Evolutionary conservation across 2,888 invertebrate genomes (phyloP).

Genomic region (Carterocephalus palaemon): DNA sequence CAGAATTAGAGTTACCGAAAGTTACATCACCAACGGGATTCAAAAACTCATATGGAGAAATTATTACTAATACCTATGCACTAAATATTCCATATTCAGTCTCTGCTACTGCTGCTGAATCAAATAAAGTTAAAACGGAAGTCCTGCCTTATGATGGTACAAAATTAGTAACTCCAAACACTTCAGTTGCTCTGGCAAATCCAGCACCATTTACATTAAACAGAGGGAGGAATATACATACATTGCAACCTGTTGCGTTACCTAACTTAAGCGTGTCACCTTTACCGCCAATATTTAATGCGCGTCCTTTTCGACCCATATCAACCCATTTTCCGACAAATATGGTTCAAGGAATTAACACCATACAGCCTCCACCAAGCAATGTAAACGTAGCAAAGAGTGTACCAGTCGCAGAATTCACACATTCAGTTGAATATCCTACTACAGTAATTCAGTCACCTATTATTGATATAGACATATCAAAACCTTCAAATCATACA

Average conservation of each 20-base stretch:
- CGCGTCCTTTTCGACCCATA: slow-evolving; percentile 74
- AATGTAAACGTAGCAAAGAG: slow-evolving; percentile 81
- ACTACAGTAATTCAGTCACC: slow-evolving; percentile 85
- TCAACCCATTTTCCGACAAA: slow-evolving; percentile 43
- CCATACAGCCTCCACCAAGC: slow-evolving; percentile 48
- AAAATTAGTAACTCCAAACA: slow-evolving; percentile 45
- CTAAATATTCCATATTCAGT: slow-evolving; percentile 58
- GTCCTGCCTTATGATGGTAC: slow-evolving; percentile 48
- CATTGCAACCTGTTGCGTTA: slow-evolving; percentile 79
- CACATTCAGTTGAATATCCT: slow-evolving; percentile 85
- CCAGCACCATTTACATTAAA: slow-evolving; percentile 68
- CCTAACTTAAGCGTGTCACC: slow-evolving; percentile 82
- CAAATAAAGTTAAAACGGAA: slow-evolving; percentile 63
- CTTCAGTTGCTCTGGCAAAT: slow-evolving; percentile 60
- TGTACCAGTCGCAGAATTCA: slow-evolving; percentile 82
- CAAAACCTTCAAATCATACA: slow-evolving; percentile 51
- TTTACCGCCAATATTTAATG: slow-evolving; percentile 81
- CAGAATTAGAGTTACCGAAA: slow-evolving; percentile 58
- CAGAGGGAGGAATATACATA: slow-evolving; percentile 70
- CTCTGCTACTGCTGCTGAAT: slow-evolving; percentile 65
- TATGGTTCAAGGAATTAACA: slow-evolving; percentile 53
- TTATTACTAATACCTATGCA: slow-evolving; percentile 53
- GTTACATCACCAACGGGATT: slow-evolving; percentile 57
- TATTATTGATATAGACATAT: slow-evolving; percentile 78
- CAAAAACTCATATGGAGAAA: slow-evolving; percentile 70